Evolutionary conservation across 2,797 vertebrate species (phyloP).

Genomic region (Xenops minutus): DNA sequence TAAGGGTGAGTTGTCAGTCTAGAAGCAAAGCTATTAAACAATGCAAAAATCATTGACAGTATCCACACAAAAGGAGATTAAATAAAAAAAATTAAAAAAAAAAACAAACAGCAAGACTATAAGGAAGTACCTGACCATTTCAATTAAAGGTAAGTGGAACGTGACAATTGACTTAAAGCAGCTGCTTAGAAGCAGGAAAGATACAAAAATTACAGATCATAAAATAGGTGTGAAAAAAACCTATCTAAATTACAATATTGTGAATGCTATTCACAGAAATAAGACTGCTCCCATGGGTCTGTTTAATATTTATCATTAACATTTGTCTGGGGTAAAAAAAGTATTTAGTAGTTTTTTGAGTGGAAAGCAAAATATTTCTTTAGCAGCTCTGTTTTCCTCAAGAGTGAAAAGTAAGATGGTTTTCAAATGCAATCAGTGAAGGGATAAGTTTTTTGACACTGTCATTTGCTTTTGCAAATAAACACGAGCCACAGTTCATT

Average conservation of each 20-base stretch:
- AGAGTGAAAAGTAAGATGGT: not conserved
- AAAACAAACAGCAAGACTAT: not conserved
- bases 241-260: not conserved
- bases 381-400: not conserved
- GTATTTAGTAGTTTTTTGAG: not conserved
- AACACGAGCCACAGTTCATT: not conserved
- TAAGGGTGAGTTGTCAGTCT: not conserved
- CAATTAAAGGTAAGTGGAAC: not conserved
- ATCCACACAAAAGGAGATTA: not conserved
- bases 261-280: not conserved
- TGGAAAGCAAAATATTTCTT: not conserved
- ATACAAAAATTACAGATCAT: not conserved
- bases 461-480: not conserved
- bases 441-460: not conserved
- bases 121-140: not conserved
- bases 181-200: not conserved
- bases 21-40: not conserved
- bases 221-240: not conserved
- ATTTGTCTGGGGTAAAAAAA: not conserved
- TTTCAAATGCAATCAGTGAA: not conserved
- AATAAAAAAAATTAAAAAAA: not conserved
- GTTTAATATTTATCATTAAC: not conserved
- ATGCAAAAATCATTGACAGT: not conserved
- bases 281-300: not conserved
- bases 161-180: accelerated